These are phyloP conservation scores for Blera fallax DNA, from an alignment of 2,888 invertebrate genomes.

Conservation along the genomic window DNA sequence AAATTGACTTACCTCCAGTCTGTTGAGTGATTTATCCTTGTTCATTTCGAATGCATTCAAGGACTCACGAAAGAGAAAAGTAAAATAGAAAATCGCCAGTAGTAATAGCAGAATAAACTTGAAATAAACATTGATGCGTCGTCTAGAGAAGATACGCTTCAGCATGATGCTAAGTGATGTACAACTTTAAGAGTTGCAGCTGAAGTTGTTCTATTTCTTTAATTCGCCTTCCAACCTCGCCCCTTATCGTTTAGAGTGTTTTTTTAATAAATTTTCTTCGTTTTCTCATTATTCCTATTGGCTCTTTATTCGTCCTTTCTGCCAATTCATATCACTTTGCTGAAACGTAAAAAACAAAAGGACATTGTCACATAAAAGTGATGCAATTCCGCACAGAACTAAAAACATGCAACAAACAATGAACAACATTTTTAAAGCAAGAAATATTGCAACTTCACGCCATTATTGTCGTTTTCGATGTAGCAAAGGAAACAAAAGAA, in stretches of 20 bases:
- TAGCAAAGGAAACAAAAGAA: constrained; percentile 12
- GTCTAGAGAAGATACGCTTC: constrained; percentile 78
- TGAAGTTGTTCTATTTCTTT: constrained; percentile 12
- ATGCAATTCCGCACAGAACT: not conserved
- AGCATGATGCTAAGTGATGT: constrained; percentile 74
- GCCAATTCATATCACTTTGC: constrained; percentile 56
- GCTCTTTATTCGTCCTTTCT: constrained; percentile 28
- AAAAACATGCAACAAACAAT: constrained; percentile 5
- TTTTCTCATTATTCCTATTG: constrained; percentile 62
- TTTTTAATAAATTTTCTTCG: constrained; percentile 56
- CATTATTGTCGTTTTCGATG: not conserved
- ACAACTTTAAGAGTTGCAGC: not conserved
- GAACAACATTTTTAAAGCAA: constrained; percentile 2
- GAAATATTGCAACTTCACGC: not conserved
- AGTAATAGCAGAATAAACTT: constrained; percentile 78
- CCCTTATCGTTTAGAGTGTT: constrained; percentile 30
- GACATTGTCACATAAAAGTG: constrained; percentile 30
- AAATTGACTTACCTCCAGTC: constrained; percentile 33
- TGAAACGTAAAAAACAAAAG: constrained; percentile 40
- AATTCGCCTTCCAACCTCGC: constrained; percentile 7
- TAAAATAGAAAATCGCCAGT: constrained; percentile 79
- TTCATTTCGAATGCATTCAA: constrained; percentile 80
- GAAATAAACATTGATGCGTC: constrained; percentile 79
- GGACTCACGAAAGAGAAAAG: constrained; percentile 80
- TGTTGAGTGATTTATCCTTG: constrained; percentile 74